These are phyloP conservation scores for Belgica antarctica DNA, from an alignment of 2,888 invertebrate species.

Conservation along the genomic window DNA sequence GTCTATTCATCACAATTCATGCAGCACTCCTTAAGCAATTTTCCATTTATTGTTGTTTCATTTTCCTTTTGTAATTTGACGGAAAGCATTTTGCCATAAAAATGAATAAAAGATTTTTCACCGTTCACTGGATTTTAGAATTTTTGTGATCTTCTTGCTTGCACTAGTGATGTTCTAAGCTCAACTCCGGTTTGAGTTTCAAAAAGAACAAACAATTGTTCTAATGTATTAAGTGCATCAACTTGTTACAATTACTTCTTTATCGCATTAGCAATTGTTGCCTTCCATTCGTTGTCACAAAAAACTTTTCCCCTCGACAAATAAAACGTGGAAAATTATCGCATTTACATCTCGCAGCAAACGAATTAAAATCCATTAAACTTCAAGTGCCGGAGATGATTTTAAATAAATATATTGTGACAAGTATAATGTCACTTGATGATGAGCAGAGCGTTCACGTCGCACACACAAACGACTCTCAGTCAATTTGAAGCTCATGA, in stretches of 20 bases:
- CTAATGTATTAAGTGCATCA: conserved; percentile 13
- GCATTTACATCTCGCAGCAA: too few species aligned
- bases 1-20: conserved; percentile 33
- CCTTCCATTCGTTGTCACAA: background rate
- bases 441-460: conserved; percentile 12
- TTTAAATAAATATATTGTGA: conserved; percentile 43
- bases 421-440: conserved; percentile 34
- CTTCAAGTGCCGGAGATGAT: conserved; percentile 37
- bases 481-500: conserved; percentile 12
- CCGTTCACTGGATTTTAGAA: conserved; percentile 15
- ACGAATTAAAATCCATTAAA: conserved; percentile 44
- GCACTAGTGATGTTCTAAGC: background rate
- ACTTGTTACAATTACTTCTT: conserved; percentile 21
- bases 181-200: background rate
- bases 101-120: conserved; percentile 42
- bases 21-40: background rate
- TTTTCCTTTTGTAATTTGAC: conserved; percentile 37
- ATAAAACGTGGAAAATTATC: too few species aligned
- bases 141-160: background rate
- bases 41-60: conserved; percentile 40
- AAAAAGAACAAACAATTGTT: too few species aligned
- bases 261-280: conserved; percentile 14
- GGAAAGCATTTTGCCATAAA: conserved; percentile 43
- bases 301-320: background rate
- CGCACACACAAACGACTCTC: conserved; percentile 22